A percentile compares a stretch with the other conserved stretches of the same genome.
These are phyloP conservation scores for Apaloderma vittatum DNA, from an alignment of 2,113 vertebrate genomes.

Conservation along the genomic window DNA sequence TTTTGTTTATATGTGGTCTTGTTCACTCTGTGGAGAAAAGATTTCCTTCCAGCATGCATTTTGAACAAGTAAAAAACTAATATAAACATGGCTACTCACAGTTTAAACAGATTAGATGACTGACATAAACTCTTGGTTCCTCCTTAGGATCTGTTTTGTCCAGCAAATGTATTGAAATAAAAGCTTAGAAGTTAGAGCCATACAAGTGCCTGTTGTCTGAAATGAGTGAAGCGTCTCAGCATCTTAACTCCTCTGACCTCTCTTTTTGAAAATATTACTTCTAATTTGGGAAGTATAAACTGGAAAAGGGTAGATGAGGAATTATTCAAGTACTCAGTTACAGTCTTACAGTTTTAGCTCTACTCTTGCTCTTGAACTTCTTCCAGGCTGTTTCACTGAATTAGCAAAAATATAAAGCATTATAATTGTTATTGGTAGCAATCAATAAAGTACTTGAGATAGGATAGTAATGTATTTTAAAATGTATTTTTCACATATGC, in stretches of 20 bases:
- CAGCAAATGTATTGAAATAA: neutral
- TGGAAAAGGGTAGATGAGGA: neutral
- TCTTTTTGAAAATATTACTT: neutral
- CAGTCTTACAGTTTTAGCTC: neutral
- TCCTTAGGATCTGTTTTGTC: neutral
- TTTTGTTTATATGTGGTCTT: constrained; percentile 3
- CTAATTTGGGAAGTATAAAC: neutral
- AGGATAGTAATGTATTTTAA: neutral
- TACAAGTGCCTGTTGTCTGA: neutral
- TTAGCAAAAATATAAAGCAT: neutral
- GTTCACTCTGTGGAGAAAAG: neutral
- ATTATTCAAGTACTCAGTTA: neutral
- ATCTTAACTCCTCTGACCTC: neutral
- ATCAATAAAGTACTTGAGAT: neutral
- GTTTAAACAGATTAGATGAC: constrained; percentile 3
- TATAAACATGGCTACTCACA: neutral
- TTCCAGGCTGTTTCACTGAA: neutral
- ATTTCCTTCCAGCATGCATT: constrained; percentile 12
- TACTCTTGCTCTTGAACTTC: neutral
- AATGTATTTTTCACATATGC: neutral
- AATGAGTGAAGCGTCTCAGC: neutral
- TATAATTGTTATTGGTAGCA: neutral
- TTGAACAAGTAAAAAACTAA: constrained; percentile 14
- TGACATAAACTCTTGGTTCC: neutral
- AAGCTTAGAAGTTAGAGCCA: neutral